Base-by-base conservation (phyloP, 2,797 vertebrate species). In the Ficedula albicollis region DNA sequence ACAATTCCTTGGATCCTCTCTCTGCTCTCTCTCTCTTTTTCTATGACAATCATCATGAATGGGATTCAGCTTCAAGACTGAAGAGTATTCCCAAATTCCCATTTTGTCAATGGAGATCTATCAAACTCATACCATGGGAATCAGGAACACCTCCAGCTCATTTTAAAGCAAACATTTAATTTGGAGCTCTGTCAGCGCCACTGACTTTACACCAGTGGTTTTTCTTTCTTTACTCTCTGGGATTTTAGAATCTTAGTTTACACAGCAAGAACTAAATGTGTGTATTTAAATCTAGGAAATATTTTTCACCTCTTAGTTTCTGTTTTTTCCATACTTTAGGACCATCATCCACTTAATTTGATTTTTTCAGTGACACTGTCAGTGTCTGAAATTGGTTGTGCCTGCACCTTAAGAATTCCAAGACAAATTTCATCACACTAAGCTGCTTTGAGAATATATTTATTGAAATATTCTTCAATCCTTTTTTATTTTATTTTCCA, bases 121-220 rank as follows among this genome's bases (percentile, higher is more conserved):
- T n/a, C 18, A 41, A 41, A 13, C 11, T 5, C 10, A 58, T 34
- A 11, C 12, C 46, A 3, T 7, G 59, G 51, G 51, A 88, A 11
- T 6, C 54, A 69, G 19, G 30, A 34, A 38, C 5, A 4, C 11
- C 4, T 34, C 46, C 51, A 76, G 25, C 39, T 64, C 27, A 9
- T 29, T 9, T 18, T 7, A 11, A 2, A 67, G 30, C 15, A 30
- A 27, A 4, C 1, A 1, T 59, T 83, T 49, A 11, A 4, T 44
- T 29, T 52, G 48, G 10, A 84, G 3, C 18, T 82, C 25, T n/a
- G 0, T 8, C 3, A 1, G 27, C 58, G 82, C n/a, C 2, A 0
- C 23, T 67, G 82, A 46, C 32, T 60, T 85, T 32, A 22, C 21
- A 15, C 9, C 34, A 26, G 5, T 34, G 8, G 32, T 38, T 62